Base-by-base conservation (phyloP, 92 coral and sea anemone species). In the Zoanthus gigantus region DNA sequence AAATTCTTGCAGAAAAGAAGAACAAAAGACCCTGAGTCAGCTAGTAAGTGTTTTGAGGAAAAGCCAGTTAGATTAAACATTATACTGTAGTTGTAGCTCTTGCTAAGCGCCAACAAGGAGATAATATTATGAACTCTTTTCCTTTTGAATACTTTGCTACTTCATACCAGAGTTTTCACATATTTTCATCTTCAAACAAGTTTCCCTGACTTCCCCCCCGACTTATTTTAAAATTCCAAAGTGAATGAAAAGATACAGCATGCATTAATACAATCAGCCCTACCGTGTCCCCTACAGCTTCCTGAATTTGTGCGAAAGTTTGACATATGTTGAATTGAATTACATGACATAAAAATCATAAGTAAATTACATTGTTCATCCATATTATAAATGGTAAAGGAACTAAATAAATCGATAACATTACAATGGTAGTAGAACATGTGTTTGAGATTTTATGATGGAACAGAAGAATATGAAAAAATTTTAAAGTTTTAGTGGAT, bases 381-480 rank as follows among this genome's bases (percentile, higher is more conserved):
- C 69, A 18, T 63, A 63, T 63, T 34, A 63, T 28, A 16, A 63
- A 63, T 63, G 69, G 69, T 28, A 63, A 63, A 63, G 69, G 69
- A 63, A 63, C 69, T 15, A 63, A 63, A 63, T 63, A 63, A 63
- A 63, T 63, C 69, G 69, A 63, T 63, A 63, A n/a, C 69, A 63
- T 23, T 23, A 23, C 23, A 23, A 23, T 23, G 23, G 23, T 23
- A 23, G 69, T 63, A 28, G 69, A 63, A 63, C 69, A 63, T 63
- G 31, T 32, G 31, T 63, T 63, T 63, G 16, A 63, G 69, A 5
- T 63, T 63, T 63, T 63, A 28, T 63, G 31, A 63, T 15, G 69
- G 31, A 63, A 63, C 69, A 63, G 69, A 63, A 63, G 69, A n/a
- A 63, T 63, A 63, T 63, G 31, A 63, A 63, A 63, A 15, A 9